These are phyloP conservation scores for Endomychus coccineus DNA, from an alignment of 2,888 invertebrate species.

Conservation along the genomic window DNA sequence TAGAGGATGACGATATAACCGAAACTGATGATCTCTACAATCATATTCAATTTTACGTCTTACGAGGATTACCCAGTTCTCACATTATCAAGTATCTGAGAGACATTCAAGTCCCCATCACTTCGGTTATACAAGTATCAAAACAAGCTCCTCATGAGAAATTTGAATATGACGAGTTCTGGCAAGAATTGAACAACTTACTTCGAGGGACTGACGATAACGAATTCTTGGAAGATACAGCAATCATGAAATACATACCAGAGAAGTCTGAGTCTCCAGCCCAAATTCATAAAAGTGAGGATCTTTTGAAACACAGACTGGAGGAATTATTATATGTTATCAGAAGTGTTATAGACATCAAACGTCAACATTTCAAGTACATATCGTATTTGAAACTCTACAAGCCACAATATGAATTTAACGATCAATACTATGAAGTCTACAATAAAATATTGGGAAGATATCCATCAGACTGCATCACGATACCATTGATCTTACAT, in stretches of 20 bases:
- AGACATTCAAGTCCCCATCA: conserved; percentile 21
- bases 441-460: conserved; percentile 23
- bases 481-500: conserved; percentile 23
- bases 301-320: conserved; percentile 1
- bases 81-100: conserved; percentile 21
- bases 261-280: neutral
- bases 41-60: conserved; percentile 27
- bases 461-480: conserved; percentile 24
- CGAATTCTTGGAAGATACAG: conserved; percentile 8
- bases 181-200: conserved; percentile 5
- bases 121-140: conserved; percentile 23
- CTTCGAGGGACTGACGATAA: neutral
- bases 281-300: neutral
- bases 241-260: conserved; percentile 8
- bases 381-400: conserved; percentile 23
- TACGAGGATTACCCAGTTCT: conserved; percentile 25
- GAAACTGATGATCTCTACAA: conserved; percentile 28
- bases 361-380: conserved; percentile 28
- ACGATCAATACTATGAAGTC: conserved; percentile 19
- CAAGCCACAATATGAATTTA: conserved; percentile 14
- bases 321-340: conserved; percentile 4
- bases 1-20: conserved; percentile 24
- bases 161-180: conserved; percentile 2
- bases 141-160: conserved; percentile 2
- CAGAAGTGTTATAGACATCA: conserved; percentile 24